These are phyloP conservation scores for Cryptoprocta ferox DNA, from an alignment of 2,797 vertebrate genomes.

Conservation along the genomic window DNA sequence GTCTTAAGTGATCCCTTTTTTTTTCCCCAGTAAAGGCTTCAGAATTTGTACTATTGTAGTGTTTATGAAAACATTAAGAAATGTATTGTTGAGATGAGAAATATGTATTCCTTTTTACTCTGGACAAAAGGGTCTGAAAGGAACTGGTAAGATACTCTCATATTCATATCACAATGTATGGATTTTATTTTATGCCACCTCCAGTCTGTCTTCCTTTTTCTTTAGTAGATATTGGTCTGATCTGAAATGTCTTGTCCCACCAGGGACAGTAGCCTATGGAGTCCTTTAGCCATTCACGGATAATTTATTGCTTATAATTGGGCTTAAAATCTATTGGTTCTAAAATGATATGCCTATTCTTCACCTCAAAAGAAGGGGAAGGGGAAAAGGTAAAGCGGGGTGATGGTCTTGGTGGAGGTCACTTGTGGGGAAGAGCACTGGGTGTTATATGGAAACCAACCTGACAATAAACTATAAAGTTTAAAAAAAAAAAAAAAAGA, in stretches of 20 bases:
- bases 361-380: background rate
- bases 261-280: background rate
- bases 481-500: too few species aligned
- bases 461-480: too few species aligned
- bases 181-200: constrained; percentile 44
- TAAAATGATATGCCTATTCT: background rate
- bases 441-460: too few species aligned
- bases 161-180: background rate
- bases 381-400: too few species aligned
- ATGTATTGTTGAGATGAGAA: background rate
- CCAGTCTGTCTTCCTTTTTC: background rate
- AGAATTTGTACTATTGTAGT: background rate
- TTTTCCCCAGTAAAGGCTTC: background rate
- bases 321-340: background rate
- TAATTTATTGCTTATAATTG: constrained; percentile 7
- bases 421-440: too few species aligned
- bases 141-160: background rate
- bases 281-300: background rate
- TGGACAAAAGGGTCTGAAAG: background rate
- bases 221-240: background rate
- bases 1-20: background rate
- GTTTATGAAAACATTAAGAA: constrained; percentile 1
- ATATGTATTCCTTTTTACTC: constrained; percentile 9
- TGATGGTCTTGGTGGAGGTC: too few species aligned
- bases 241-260: background rate